Percentiles rank a stretch among this genome's conserved stretches.
These are phyloP conservation scores for Lepidochrysops patricia DNA, from an alignment of 2,888 invertebrate genomes.

Conservation along the genomic window DNA sequence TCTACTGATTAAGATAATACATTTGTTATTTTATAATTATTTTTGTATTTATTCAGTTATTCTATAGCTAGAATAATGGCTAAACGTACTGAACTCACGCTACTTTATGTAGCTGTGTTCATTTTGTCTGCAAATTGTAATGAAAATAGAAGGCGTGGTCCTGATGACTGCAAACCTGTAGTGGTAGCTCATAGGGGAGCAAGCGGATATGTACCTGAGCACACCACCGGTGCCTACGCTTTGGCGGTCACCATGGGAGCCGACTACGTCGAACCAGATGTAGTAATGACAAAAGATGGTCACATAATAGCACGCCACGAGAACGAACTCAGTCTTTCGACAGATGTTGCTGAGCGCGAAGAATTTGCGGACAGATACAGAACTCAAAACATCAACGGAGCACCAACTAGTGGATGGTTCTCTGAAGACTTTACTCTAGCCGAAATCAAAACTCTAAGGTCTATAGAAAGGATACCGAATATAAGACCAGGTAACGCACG, in stretches of 20 bases:
- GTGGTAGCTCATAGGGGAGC: conserved; percentile 59
- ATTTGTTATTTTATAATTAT: background rate
- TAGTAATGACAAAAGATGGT: conserved; percentile 58
- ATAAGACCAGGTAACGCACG: conserved; percentile 55
- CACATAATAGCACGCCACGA: conserved; percentile 55
- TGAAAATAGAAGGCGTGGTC: conserved; percentile 22
- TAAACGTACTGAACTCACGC: background rate
- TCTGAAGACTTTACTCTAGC: conserved; percentile 60
- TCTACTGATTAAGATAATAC: background rate
- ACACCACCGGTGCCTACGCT: conserved; percentile 59
- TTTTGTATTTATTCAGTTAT: background rate
- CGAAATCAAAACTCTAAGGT: conserved; percentile 54
- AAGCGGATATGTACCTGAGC: conserved; percentile 62
- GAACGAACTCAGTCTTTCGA: conserved; percentile 50
- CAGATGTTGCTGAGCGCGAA: conserved; percentile 42
- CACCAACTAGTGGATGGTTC: conserved; percentile 49
- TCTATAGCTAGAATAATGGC: background rate
- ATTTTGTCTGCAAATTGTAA: conserved; percentile 10
- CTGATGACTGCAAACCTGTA: conserved; percentile 39
- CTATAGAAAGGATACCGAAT: conserved; percentile 46
- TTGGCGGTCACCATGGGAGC: conserved; percentile 59
- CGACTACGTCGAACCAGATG: conserved; percentile 61
- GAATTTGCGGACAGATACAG: conserved; percentile 46
- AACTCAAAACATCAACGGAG: conserved; percentile 47
- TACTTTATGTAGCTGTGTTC: conserved; percentile 10